Base-by-base conservation (phyloP, 2,888 invertebrate genomes). In the Synergus itoensis region DNA sequence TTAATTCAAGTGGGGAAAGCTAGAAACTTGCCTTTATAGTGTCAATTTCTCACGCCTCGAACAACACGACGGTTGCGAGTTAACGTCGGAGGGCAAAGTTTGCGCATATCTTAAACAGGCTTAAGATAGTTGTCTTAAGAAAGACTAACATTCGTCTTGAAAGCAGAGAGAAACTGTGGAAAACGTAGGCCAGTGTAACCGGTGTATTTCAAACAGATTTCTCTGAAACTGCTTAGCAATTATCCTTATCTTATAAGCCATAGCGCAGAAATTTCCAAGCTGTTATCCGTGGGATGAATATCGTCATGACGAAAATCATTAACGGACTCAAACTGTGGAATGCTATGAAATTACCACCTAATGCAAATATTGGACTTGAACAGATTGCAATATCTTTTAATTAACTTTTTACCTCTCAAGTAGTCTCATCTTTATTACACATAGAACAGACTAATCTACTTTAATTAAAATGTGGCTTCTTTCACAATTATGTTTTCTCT, bases 201-300 rank as follows among this genome's bases (percentile, higher is more conserved):
- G 69, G 69, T 73, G 69, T 79, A 78, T 78, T 82, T 80, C 77
- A 79, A 80, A 79, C 77, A 79, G 78, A 82, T 82, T 82, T 79
- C 76, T 77, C 79, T 65, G 80, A 80, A 82, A 82, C 79, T 80
- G 82, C 79, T 79, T 80, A 79, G 77, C 80, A 82, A 82, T 79
- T 82, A 77, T 77, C 80, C 79, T 80, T 82, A 82, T 82, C 80
- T 82, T 75, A 73, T 48, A 73, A 73, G 69, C 53, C 69, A 53
- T 48, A 48, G n/a, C 36, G 53, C 48, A 73, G 69, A 48, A 53
- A 73, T 73, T 73, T 48, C 69, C 69, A 48, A 73, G 69, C 53
- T 73, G 69, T 53, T 73, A 73, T 73, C 53, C 69, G 53, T 53
- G 69, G 48, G 28, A 73, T 73, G 69, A 69, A 69, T 69, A 69